Base-by-base conservation (phyloP, 2,797 vertebrate species). In the Cercopithecus mitis region DNA sequence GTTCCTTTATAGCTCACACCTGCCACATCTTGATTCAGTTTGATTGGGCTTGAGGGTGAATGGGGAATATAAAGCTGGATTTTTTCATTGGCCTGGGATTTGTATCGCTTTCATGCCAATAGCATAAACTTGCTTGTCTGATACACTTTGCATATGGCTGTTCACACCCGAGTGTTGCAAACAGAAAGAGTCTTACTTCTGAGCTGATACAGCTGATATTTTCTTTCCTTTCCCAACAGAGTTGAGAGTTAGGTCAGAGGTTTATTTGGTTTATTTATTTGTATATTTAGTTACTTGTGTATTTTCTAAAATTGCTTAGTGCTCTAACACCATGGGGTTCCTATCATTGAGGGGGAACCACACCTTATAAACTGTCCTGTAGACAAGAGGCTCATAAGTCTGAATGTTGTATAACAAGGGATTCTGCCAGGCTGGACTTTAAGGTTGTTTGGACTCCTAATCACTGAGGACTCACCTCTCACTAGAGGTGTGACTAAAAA, bases 231-330 rank as follows among this genome's bases (percentile, higher is more conserved):
- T 91, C 64, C 47, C 43, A 20, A 20, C 15, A 61, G 13, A 67
- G 41, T 36, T 85, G 41, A 70, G 61, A 90, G 64, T 50, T 72
- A 33, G 33, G 43, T 7, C 64, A 2, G 25, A 91, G 55, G 25
- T 79, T 92, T 27, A 4, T 83, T 67, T 67, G 64, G 64, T n/a
- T 67, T 9, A 67, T 87, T 90, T 33, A 6, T 83, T 79, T 50
- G 13, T 85, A 10, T 73, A 50, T 67, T 82, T 72, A 91, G 58
- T 72, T 64, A 25, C 30, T 80, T 70, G 27, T 41, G 12, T 41
- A 55, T 36, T 81, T 77, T 24, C 88, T 89, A 64, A 77, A 81
- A 61, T 85, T 30, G 30, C 58, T 92, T 36, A 52, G 27, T 86
- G 55, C n/a, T 85, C 19, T 89, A 47, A 72, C 33, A n/a, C 50